Percentiles rank a stretch among this genome's conserved stretches.
phyloP scores from a whole-genome alignment of 1,140 invertebrate species.

The Holotrichia oblita region DNA sequence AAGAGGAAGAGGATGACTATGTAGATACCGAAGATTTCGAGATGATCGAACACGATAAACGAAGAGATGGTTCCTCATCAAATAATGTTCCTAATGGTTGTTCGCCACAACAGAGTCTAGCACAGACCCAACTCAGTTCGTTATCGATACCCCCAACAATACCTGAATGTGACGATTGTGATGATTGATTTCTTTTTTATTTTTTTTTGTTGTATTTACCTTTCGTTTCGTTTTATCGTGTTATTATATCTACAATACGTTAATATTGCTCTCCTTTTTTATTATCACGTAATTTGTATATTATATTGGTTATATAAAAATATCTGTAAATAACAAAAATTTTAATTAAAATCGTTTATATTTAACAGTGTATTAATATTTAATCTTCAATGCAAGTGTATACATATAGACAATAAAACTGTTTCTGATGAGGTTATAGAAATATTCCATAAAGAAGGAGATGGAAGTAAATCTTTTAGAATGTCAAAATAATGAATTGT shows the following conservation, averaged over 20 bases:
- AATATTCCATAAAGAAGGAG: no score
- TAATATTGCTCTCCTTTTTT: slow-evolving; percentile 22
- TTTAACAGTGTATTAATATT: not conserved
- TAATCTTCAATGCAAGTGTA: not conserved
- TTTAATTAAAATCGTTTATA: slow-evolving; percentile 10
- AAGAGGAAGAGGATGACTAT: slow-evolving; percentile 55
- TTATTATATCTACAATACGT: slow-evolving; percentile 26
- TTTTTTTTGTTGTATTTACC: slow-evolving; percentile 26
- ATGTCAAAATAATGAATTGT: no score
- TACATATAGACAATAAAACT: no score
- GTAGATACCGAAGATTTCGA: slow-evolving; percentile 49
- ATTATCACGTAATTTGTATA: slow-evolving; percentile 19
- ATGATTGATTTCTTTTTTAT: slow-evolving; percentile 45
- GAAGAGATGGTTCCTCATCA: slow-evolving; percentile 7
- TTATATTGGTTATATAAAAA: not conserved
- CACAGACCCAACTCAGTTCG: slow-evolving; percentile 27
- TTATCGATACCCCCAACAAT: slow-evolving; percentile 58
- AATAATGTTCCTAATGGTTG: slow-evolving; percentile 19
- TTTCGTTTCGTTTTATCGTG: slow-evolving; percentile 18
- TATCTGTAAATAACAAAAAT: slow-evolving; percentile 14
- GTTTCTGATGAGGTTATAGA: no score
- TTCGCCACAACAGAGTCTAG: not conserved
- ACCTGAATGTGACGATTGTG: slow-evolving; percentile 54
- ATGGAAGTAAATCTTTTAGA: no score
- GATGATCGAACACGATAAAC: not conserved